Base-by-base conservation (phyloP, 2,113 vertebrate genomes). In the Phasianus colchicus region DNA sequence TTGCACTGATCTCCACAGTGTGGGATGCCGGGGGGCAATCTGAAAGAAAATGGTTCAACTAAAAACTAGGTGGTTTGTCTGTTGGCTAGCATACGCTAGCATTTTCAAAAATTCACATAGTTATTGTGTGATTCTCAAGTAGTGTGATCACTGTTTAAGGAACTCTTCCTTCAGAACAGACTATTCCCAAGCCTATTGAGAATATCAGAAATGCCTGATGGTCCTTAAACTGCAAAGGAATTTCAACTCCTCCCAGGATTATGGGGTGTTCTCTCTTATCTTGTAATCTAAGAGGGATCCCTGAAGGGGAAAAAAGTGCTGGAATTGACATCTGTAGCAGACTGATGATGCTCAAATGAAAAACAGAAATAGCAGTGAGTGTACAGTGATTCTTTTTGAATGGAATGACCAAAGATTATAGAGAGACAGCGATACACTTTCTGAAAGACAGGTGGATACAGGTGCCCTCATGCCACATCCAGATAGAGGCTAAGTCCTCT, bases 371-470 rank as follows among this genome's bases (percentile, higher is more conserved):
- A 69, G 47, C 38, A 77, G 30, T 10, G 65, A n/a, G 18, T n/a
- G 36, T 54, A 42, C 24, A 42, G 12, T 36, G 21, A 24, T 40
- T 63, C 32, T 58, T 36, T 34, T 29, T 63, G 79, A 36, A 15
- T 57, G 38, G 42, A 60, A 63, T 29, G 2, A 2, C 16, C 10
- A 29, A 43, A 64, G 48, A 38, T 45, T 3, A 1, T 25, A 8
- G 36, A 64, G 34, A 55, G 21, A 21, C 9, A 3, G 47, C 0
- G 0, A 25, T 25, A 0, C 8, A 30, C 69, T 42, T 80, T 1
- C 13, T 38, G 24, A n/a, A 45, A 45, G 50, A 58, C 6, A 27
- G 13, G 7, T 29, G 13, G 11, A 6, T 36, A 5, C 4, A 16
- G 9, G 3, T 6, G 11, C 52, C 9, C 47, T 60, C 6, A 24